phyloP scores from a whole-genome alignment of 2,797 vertebrate genomes.

The Ficedula albicollis region DNA sequence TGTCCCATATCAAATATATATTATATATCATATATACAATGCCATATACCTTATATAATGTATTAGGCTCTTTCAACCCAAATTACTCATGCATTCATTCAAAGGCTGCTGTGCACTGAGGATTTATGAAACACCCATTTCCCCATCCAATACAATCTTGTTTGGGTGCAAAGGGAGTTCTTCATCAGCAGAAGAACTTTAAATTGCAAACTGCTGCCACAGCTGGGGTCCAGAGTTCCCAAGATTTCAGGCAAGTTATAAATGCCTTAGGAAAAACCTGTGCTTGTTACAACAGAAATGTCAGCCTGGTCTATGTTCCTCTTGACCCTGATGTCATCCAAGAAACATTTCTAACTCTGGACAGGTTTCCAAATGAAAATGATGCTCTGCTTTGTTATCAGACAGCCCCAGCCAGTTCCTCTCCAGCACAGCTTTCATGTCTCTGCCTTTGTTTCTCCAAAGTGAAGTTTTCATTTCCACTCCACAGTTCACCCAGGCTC shows the following conservation, averaged over 20 bases:
- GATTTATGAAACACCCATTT: not conserved
- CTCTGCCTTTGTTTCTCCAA: not conserved
- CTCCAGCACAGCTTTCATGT: not conserved
- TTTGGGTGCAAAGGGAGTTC: not conserved
- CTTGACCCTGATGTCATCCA: conserved; percentile 25
- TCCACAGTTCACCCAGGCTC: not conserved
- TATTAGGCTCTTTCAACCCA: not conserved
- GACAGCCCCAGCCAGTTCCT: conserved; percentile 1
- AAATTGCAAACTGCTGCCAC: not conserved
- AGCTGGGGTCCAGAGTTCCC: not conserved
- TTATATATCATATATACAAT: not conserved
- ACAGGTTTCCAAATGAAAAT: conserved; percentile 1
- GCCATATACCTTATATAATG: not conserved
- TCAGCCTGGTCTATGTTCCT: conserved; percentile 39
- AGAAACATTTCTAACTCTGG: conserved; percentile 38
- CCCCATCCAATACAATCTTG: not conserved
- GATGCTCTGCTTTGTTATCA: not conserved
- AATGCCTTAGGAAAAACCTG: conserved; percentile 11
- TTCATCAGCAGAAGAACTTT: not conserved
- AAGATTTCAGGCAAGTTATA: conserved; percentile 7
- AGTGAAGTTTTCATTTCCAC: not conserved
- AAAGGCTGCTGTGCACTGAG: not conserved
- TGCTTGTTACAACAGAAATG: conserved; percentile 25
- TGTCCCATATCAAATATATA: not conserved
- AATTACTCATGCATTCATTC: not conserved